Conservation (phyloP, 2,888 invertebrate genomes). For the Reticulitermes lucifugus region DNA sequence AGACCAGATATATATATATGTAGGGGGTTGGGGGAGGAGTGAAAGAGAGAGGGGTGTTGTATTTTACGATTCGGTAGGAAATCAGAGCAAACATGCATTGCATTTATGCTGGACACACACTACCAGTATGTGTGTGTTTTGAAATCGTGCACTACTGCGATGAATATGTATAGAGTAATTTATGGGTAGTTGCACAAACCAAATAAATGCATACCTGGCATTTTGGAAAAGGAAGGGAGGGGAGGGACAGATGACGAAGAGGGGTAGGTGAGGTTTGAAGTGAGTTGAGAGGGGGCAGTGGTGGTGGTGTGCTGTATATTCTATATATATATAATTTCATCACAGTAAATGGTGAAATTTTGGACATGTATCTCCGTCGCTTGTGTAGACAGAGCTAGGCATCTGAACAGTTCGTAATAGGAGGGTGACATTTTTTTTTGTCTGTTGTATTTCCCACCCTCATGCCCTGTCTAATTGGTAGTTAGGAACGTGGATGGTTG, state of each 20-base stretch:
- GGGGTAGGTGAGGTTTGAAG: background rate
- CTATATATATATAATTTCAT: constrained; percentile 36
- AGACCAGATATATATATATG: background rate
- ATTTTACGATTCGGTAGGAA: constrained; percentile 48
- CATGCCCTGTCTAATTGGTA: constrained; percentile 35
- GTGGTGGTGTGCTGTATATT: background rate
- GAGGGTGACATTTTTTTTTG: constrained; percentile 29
- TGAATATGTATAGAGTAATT: constrained; percentile 51
- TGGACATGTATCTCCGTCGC: constrained; percentile 23
- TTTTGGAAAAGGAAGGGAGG: constrained; percentile 39
- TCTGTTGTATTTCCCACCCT: constrained; percentile 3
- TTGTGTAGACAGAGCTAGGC: background rate
- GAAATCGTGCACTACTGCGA: constrained; percentile 38
- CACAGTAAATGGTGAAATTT: constrained; percentile 36
- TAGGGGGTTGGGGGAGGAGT: background rate
- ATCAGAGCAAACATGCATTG: constrained; percentile 47
- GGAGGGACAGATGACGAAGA: constrained; percentile 13
- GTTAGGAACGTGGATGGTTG: constrained; percentile 37
- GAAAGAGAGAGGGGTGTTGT: constrained; percentile 34
- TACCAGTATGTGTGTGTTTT: constrained; percentile 42
- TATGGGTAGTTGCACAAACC: constrained; percentile 50
- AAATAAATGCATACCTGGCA: constrained; percentile 47
- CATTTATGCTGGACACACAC: constrained; percentile 36
- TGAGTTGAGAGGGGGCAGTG: too few species aligned
- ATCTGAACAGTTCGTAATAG: constrained; percentile 30